Evolutionary conservation across 2,113 vertebrate genomes (phyloP).

Genomic region (Eurypyga helias): DNA sequence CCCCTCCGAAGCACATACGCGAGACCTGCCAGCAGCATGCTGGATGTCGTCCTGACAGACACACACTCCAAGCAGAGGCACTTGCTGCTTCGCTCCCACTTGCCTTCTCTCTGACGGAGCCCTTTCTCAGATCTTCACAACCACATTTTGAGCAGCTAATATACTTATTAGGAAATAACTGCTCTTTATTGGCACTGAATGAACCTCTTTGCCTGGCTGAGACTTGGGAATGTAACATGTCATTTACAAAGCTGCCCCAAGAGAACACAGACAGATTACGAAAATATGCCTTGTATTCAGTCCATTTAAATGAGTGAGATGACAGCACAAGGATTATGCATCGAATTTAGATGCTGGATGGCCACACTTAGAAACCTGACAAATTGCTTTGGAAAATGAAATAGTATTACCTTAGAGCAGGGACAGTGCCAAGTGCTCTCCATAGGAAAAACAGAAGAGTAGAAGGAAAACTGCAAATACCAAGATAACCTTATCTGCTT

Average conservation of each 20-base stretch:
- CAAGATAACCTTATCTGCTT: background rate
- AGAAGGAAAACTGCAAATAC: constrained; percentile 2
- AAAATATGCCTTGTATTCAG: constrained; percentile 13
- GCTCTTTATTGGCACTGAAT: constrained; percentile 38
- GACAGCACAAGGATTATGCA: background rate
- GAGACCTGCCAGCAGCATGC: fast-evolving
- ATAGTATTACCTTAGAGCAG: background rate
- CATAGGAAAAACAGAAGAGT: background rate
- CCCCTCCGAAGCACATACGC: fast-evolving
- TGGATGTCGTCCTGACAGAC: fast-evolving
- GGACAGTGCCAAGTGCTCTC: background rate
- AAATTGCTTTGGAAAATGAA: constrained; percentile 38
- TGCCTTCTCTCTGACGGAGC: background rate
- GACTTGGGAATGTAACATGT: constrained; percentile 37
- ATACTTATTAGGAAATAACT: constrained; percentile 68
- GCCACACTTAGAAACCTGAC: background rate
- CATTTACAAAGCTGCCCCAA: constrained; percentile 44
- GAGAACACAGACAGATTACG: constrained; percentile 46
- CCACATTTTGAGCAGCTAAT: background rate
- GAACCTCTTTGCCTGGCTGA: constrained; percentile 21
- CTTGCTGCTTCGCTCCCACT: fast-evolving
- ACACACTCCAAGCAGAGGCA: fast-evolving
- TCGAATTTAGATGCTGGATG: constrained; percentile 12
- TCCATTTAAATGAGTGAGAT: constrained; percentile 32
- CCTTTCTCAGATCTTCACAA: constrained; percentile 13